Evolutionary conservation across 2,797 vertebrate species (phyloP).

Genomic region (Iguana delicatissima): DNA sequence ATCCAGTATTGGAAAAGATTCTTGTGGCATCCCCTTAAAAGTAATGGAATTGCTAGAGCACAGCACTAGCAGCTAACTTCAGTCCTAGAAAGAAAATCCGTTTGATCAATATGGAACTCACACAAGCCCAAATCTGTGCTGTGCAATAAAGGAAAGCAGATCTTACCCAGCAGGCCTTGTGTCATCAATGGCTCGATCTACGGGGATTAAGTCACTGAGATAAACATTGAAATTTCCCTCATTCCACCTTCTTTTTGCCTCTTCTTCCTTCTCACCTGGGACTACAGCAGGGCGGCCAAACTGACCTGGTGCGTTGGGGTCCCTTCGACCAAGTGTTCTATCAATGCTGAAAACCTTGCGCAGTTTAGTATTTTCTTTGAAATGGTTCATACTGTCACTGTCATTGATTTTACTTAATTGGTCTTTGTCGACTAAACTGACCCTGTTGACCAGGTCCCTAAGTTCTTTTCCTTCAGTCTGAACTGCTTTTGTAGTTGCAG

Average conservation of each 20-base stretch:
- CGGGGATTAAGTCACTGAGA: constrained; percentile 93
- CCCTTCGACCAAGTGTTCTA: constrained; percentile 83
- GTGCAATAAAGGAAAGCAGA: constrained; percentile 20
- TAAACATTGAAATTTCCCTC: constrained; percentile 97
- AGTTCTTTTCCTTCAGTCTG: neutral
- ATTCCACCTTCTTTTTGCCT: constrained; percentile 89
- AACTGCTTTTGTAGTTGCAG: neutral
- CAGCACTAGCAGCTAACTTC: neutral
- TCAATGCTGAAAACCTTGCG: constrained; percentile 90
- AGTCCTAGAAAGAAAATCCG: neutral
- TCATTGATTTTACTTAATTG: neutral
- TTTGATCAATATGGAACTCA: neutral
- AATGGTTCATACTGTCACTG: rapidly evolving
- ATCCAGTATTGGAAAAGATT: neutral
- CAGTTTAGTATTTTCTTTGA: constrained; percentile 15
- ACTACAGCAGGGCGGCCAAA: constrained; percentile 86
- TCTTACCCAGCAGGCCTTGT: constrained; percentile 92
- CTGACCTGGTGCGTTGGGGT: constrained; percentile 88
- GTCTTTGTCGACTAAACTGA: constrained; percentile 6
- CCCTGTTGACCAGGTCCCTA: neutral
- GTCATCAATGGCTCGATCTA: constrained; percentile 92
- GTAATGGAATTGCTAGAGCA: neutral
- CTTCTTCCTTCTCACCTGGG: constrained; percentile 80
- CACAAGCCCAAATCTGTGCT: rapidly evolving
- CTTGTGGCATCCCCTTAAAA: neutral